Evolutionary conservation across 2,113 vertebrate genomes (phyloP), one percentile per base, ranked within the genome.

Genomic region (Ammodytes dubius): DNA sequence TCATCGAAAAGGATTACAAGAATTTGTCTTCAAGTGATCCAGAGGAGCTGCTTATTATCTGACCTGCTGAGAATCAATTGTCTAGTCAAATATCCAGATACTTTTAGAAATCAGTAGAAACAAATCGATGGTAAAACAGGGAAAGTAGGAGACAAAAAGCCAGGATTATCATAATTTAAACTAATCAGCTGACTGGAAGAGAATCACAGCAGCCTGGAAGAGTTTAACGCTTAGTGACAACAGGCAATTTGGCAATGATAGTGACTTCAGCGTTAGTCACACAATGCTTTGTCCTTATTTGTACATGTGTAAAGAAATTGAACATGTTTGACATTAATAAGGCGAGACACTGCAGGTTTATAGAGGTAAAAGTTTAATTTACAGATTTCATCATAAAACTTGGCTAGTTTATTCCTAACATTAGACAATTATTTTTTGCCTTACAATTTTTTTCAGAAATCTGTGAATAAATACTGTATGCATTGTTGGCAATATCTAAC

Each of bases 131-230:
- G 10, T 11, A 43, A 52, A 67, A 49, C 14, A 47, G 37, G 13
- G 49, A 57, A 73, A 57, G 57, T 17, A 43, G 56, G 27, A 74
- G 19, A 76, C 69, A 70, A 75, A 76, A 49, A 19, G 27, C 4
- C 37, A 10, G 59, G 79, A 85, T 87, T 74, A 85, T 64, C 76
- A 81, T 78, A 80, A 81, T 87, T 80, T 77, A 75, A 54, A 63
- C 4, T 74, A 73, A 82, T 84, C 66, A 67, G 56, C 42, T 74
- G 68, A 87, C 43, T 86, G 74, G 59, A 69, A 47, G 59, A 64
- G 61, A 27, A 27, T 27, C 27, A 27, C 66, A 67, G 61, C 42
- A 70, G 68, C 84, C 43, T 86, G 74, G 59, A 69, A 47, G 59
- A 64, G 61, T 27, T 27, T 27, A 27, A 27, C 27, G 2, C 27